Evolutionary conservation across 1,140 invertebrate species (phyloP), one percentile per base, ranked within the genome.

Genomic region (Ostrea edulis): DNA sequence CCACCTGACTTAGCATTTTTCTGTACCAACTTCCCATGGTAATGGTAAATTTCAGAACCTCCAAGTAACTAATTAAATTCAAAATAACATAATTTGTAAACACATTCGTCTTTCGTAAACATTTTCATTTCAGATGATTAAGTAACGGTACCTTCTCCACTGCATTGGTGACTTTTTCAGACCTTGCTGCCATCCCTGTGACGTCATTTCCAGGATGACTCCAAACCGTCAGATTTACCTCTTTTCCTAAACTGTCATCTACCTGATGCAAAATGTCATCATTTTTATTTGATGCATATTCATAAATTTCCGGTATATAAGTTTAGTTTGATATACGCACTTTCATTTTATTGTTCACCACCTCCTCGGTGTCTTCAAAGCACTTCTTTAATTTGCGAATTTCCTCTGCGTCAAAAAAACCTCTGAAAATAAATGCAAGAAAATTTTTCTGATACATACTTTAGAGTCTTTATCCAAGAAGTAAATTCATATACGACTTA

Each of bases 131-230:
- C 35, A 44, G 4, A 5, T 12, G 0, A 77, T 77, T 5, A 29
- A 52, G 8, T n/a, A 22, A 82, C n/a, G 7, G 14, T 82, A 92
- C 93, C 90, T 93, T 90, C 87, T 93, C 92, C 22, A 83, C 89
- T 4, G 92, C 92, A 20, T 89, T 88, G 14, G 89, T 92, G 9
- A 94, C 90, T 89, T 94, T 94, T 82, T 93, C 89, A 82, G 90
- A 91, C 4, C 92, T 71, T 8, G 89, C 92, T 51, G 93, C 84
- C 91, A 93, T 92, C 12, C 93, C 93, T 5, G 93, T 93, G 51
- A 93, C 89, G 86, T 94, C 93, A 89, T 91, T 91, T 84, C 93
- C 93, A 8, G 93, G 93, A 86, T 92, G 89, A 87, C 87, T 92
- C 93, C 93, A 94, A 20, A 93, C 35, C 14, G 87, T 91, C 71